These are phyloP conservation scores for Grantiella picta DNA, from an alignment of 2,113 vertebrate species.

Conservation along the genomic window DNA sequence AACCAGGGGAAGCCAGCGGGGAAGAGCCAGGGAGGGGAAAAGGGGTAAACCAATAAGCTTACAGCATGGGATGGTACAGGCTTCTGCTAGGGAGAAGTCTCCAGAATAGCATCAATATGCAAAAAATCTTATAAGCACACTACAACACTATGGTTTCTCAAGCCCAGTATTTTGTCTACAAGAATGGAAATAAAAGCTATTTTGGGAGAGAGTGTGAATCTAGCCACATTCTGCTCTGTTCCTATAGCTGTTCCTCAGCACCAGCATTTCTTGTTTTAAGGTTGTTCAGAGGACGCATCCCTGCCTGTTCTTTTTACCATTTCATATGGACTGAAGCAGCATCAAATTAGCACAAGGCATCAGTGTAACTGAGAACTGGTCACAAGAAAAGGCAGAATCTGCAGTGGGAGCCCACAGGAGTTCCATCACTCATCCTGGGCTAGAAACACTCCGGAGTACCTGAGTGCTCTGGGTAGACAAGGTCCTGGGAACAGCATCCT, in stretches of 20 bases:
- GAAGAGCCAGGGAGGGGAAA: no score
- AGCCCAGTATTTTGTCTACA: neutral
- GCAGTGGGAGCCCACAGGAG: neutral
- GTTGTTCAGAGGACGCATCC: neutral
- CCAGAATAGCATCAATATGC: no score
- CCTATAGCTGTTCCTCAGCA: neutral
- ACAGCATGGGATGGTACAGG: no score
- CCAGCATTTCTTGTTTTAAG: neutral
- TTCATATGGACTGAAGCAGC: neutral
- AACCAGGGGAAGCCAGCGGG: no score
- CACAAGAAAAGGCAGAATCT: neutral
- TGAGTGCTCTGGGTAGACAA: no score
- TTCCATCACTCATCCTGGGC: neutral
- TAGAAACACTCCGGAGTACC: accelerated
- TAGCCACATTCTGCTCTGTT: neutral
- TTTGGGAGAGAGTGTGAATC: neutral
- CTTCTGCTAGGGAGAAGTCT: no score
- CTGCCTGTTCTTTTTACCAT: neutral
- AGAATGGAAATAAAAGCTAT: neutral
- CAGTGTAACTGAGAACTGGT: neutral
- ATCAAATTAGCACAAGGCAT: neutral
- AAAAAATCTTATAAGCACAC: no score
- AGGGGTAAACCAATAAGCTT: no score
- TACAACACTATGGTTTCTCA: neutral
- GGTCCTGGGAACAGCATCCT: neutral